Evolutionary conservation across 2,797 vertebrate genomes (phyloP), one percentile per base, ranked within the genome.

Genomic region (Cynopterus sphinx): DNA sequence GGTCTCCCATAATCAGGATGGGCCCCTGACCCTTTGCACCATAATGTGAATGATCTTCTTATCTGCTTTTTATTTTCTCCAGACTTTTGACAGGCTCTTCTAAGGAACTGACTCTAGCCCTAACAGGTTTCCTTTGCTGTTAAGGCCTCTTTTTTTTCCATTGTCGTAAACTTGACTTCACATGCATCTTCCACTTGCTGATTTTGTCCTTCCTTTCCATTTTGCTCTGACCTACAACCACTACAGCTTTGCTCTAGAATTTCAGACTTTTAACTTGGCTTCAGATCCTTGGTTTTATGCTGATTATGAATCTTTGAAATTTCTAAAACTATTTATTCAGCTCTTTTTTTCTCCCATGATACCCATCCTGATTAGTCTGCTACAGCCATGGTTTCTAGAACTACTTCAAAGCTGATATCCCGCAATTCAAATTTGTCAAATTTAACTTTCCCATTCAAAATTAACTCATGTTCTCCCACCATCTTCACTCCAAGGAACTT

Each of bases 241-340:
- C 31, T 68, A 51, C 24, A 21, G 31, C 6, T 71, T 57, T 92
- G 15, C 21, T 67, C 33, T 90, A 78, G 51, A 46, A 46, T 53
- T 94, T 83, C 39, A 92, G 17, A 71, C 28, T n/a, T 28, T 68
- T 57, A 8, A 61, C 24, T 24, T 75, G 31, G n/a, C 31, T 84
- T 96, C 24, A 53, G n/a, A 39, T 77, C 24, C 11, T 91, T 68
- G 2, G 9, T 53, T 84, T 61, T 68, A 59, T 16, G 82, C 43
- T 39, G 5, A 83, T 51, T 59, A 55, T 39, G 4, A 55, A 33
- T 79, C 2, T 87, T 78, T 85, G 77, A 82, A 43, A 49, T 93
- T 26, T 83, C 5, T 16, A 71, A 74, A 90, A 26, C 49, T 87
- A 57, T 33, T 46, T 43, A 67, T 43, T 0, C 10, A 78, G 31